Conservation (phyloP, 1,140 invertebrate species). For the Tetragnatha versicolor region DNA sequence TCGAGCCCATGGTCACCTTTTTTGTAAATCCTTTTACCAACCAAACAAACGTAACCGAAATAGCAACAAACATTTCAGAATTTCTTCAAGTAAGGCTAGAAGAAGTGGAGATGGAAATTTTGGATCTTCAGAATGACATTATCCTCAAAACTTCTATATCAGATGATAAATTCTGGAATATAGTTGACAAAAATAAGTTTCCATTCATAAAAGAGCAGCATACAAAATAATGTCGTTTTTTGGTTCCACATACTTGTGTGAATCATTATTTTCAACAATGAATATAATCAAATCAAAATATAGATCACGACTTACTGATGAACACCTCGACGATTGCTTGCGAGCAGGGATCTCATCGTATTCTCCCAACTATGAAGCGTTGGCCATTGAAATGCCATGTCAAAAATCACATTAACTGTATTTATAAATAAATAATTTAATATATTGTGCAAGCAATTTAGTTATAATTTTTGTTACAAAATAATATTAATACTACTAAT, state of each 20-base stretch:
- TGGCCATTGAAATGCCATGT: background rate
- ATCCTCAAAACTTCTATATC: too few relatives aligned
- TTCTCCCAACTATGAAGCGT: background rate
- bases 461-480: too few relatives aligned
- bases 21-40: slow-evolving; percentile 19
- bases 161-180: too few relatives aligned
- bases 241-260: background rate
- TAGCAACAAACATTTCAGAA: slow-evolving; percentile 9
- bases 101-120: background rate
- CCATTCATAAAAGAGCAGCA: background rate
- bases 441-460: too few relatives aligned
- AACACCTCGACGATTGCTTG: background rate
- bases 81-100: slow-evolving; percentile 10
- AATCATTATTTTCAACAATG: background rate
- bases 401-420: background rate
- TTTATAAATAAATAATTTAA: too few relatives aligned
- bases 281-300: background rate
- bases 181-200: slow-evolving; percentile 2
- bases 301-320: background rate
- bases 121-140: slow-evolving; percentile 2
- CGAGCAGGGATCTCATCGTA: slow-evolving; percentile 3
- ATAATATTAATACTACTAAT: too few relatives aligned
- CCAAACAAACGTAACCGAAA: slow-evolving; percentile 13
- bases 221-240: slow-evolving; percentile 4
- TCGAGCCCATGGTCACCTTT: background rate